phyloP scores from a whole-genome alignment of 2,888 invertebrate species.

The Synergus itoensis region DNA sequence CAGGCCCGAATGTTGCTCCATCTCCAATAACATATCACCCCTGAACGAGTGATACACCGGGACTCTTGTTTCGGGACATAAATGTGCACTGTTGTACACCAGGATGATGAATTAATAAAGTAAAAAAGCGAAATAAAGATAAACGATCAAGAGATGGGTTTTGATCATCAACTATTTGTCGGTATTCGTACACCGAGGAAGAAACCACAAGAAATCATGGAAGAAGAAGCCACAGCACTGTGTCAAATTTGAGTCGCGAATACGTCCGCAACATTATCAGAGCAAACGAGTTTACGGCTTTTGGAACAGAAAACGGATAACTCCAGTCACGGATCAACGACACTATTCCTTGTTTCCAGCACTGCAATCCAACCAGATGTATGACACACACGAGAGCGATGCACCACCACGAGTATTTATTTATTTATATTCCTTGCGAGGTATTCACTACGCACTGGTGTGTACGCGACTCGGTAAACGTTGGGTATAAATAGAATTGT shows the following conservation, averaged over 20 bases:
- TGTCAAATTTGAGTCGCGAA: constrained; percentile 20
- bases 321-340: constrained; percentile 35
- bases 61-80: constrained; percentile 60
- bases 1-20: constrained; percentile 92
- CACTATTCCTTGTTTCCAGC: constrained; percentile 37
- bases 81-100: constrained; percentile 28
- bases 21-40: constrained; percentile 88
- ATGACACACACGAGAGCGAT: constrained; percentile 27
- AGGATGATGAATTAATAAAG: neutral
- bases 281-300: neutral
- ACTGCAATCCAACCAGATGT: constrained; percentile 42
- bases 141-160: neutral
- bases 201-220: constrained; percentile 8
- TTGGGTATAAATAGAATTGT: neutral
- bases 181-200: too few species aligned
- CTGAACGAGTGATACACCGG: constrained; percentile 54
- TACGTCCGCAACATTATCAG: constrained; percentile 52
- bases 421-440: constrained; percentile 31
- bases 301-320: neutral
- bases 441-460: constrained; percentile 11
- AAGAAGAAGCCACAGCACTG: constrained; percentile 30
- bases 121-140: constrained; percentile 23
- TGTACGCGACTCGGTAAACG: constrained; percentile 1
- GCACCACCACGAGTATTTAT: constrained; percentile 26
- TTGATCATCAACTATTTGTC: neutral